A percentile compares a stretch with the other conserved stretches of the same genome.
These are phyloP conservation scores for Eurystomus gularis DNA, from an alignment of 2,113 vertebrate species.

Conservation along the genomic window DNA sequence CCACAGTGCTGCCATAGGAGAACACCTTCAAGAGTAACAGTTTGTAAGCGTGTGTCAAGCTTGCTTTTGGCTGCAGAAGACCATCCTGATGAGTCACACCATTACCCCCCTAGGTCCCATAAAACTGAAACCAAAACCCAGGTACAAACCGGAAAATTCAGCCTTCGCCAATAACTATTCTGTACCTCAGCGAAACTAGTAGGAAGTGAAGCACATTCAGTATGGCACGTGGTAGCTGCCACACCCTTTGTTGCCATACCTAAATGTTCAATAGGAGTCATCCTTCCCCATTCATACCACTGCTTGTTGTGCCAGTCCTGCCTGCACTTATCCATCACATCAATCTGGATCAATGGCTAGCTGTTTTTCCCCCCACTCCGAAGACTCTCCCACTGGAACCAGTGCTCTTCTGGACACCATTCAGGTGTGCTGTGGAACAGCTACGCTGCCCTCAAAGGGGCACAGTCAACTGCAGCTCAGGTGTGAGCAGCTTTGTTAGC, in stretches of 20 bases:
- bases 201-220: fast-evolving
- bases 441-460: neutral
- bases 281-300: neutral
- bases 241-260: fast-evolving
- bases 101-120: too few species aligned
- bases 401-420: too few species aligned
- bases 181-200: neutral
- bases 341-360: too few species aligned
- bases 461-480: neutral
- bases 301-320: neutral
- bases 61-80: neutral
- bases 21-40: neutral
- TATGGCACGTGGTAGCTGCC: too few species aligned
- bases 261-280: neutral
- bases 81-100: neutral
- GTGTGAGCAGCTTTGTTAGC: neutral
- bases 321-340: neutral
- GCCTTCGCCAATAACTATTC: neutral
- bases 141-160: neutral
- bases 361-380: neutral
- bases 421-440: fast-evolving
- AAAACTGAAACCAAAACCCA: neutral
- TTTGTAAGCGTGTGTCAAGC: neutral
- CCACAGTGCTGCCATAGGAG: too few species aligned
- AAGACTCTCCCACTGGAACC: neutral